Base-by-base conservation (phyloP, 2,888 invertebrate species). In the Biston stratarius region DNA sequence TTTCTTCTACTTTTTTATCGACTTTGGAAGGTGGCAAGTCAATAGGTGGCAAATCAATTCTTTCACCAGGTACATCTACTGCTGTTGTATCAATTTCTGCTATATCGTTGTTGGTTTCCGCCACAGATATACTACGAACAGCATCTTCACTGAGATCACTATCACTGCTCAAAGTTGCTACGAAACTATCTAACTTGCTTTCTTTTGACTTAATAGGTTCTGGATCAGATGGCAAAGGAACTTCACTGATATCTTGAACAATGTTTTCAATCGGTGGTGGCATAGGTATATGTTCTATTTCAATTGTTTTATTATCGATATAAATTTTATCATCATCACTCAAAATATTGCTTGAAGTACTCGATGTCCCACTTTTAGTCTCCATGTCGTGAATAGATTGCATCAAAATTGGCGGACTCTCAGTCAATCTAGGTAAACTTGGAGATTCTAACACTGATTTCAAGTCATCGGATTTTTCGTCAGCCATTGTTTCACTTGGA, bases 111-210 rank as follows among this genome's bases (percentile, higher is more conserved):
- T 83, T 80, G 57, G 71, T 78, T 72, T 81, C 77, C 51, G 94
- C 79, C 65, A 95, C 96, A 0, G 96, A 96, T 74, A 97, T 97
- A 66, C 97, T 97, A 80, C 97, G 96, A 5, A 97, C 96, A 0
- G 97, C 97, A 74, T 96, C 96, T 84, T 97, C 97, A 85, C 97
- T 95, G n/a, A 96, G 95, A 66, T 88, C 86, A 57, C 82, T 83
- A 52, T 78, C 76, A 61, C 76, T 64, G 71, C 64, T 62, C 75
- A 96, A 96, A 0, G 95, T 96, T 5, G 96, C 95, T 67, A 96
- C 95, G 65, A 96, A 95, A 77, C 94, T 95, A 40, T 96, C 96
- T 42, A 94, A 90, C 75, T 77, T 83, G 52, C 61, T 71, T 65
- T 75, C 79, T 59, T 76, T 77, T 5, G 79, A 63, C 47, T 83